Evolutionary conservation across 2,113 vertebrate species (phyloP), one percentile per base, ranked within the genome.

Genomic region (Neodontobutis hainanensis): DNA sequence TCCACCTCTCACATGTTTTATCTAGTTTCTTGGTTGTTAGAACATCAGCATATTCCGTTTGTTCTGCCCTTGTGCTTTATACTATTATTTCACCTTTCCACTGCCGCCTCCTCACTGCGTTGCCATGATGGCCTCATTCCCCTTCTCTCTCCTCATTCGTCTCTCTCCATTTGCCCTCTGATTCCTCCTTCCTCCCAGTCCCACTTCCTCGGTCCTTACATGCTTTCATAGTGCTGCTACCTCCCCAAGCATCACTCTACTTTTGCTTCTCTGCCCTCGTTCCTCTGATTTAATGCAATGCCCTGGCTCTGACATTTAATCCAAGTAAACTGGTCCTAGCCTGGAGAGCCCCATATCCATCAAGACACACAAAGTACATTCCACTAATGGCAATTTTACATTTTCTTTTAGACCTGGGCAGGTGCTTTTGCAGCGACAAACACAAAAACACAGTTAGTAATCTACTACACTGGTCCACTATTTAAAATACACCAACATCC

Each of bases 261-360:
- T 60, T 14, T 44, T 34, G 10, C 10, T 9, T 38, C 51, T 61
- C 11, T 43, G 11, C 6, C 32, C 14, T 68, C 35, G 15, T 32
- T 15, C 11, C 45, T 47, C 6, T 8, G 55, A 52, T 44, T 19
- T 45, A 59, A 10, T 55, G 48, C 45, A n/a, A 72, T 9, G 11
- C 55, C 43, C 38, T 36, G 6, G 15, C 38, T 60, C 53, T 72
- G 71, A 70, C 69, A 70, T 70, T 60, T 72, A 70, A 74, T 80
- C 45, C 14, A 42, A 61, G 61, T 65, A 61, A 70, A 75, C 53
- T 46, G 70, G 60, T 15, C 15, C 45, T 43, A 15, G 11, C 52
- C 60, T 9, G 45, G 65, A 42, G 4, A 40, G 50, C 8, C 64
- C 44, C 7, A 60, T 36, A 35, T 43, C 5, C 57, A 57, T 27